Conservation (phyloP, 2,113 vertebrate genomes). For the Chlamydotis undulata region DNA sequence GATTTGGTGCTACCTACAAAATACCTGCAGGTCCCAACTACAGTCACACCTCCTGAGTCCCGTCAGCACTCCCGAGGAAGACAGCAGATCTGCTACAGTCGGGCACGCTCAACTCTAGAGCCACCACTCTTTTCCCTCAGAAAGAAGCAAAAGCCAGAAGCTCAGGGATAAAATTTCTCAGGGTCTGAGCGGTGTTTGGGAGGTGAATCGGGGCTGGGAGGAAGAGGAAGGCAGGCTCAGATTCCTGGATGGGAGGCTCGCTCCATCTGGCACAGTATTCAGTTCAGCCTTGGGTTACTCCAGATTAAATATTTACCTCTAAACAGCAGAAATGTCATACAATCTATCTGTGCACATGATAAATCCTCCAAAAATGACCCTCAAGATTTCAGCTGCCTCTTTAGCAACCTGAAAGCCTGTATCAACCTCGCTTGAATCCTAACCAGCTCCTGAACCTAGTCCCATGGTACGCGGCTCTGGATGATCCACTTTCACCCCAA, state of each 20-base stretch:
- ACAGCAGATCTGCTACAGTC: not conserved
- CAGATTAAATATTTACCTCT: not conserved
- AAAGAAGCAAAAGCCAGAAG: not conserved
- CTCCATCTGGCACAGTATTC: not conserved
- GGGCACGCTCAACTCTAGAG: not conserved
- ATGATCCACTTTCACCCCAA: not conserved
- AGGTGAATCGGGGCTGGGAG: not conserved
- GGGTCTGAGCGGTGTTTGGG: not conserved
- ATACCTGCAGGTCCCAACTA: not conserved
- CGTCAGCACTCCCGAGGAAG: not conserved
- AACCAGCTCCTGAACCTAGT: not conserved
- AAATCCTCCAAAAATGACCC: not conserved
- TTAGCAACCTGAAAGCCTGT: not conserved
- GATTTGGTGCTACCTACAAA: not conserved
- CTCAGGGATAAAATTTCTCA: not conserved
- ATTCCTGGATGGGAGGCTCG: not conserved
- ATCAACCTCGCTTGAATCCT: not conserved
- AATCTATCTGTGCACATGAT: not conserved
- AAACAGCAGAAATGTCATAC: not conserved
- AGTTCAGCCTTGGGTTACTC: not conserved
- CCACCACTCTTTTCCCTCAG: not conserved
- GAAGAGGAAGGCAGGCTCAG: not conserved
- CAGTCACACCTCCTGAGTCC: not conserved
- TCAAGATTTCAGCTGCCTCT: not conserved
- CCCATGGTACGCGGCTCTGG: rapidly evolving